These are phyloP conservation scores for Drosophila subsilvestris DNA, from an alignment of 2,888 invertebrate genomes.

Conservation along the genomic window DNA sequence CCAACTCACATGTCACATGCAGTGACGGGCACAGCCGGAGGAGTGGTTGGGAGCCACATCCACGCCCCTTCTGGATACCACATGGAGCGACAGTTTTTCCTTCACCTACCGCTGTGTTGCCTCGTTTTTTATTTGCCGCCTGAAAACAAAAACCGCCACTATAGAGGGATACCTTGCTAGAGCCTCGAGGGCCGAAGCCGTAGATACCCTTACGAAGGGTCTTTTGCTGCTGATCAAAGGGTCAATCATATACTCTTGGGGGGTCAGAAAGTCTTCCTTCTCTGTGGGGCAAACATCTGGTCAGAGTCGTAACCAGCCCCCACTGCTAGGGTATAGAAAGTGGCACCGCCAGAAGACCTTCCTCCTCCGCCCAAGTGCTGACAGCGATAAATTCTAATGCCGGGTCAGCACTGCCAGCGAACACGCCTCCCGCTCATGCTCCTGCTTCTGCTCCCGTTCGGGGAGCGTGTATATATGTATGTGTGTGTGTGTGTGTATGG, in stretches of 20 bases:
- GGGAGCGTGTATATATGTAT: conserved; percentile 3
- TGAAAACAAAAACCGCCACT: conserved; percentile 26
- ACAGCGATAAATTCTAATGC: conserved; percentile 79
- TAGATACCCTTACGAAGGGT: neutral
- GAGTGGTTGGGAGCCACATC: conserved; percentile 2
- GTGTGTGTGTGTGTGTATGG: conserved; percentile 15
- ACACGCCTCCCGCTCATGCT: conserved; percentile 52
- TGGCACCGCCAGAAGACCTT: conserved; percentile 1
- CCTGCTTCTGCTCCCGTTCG: neutral
- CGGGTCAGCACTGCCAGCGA: conserved; percentile 56
- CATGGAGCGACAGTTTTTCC: conserved; percentile 60
- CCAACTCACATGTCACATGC: conserved; percentile 66
- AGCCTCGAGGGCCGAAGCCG: neutral
- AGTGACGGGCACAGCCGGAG: conserved; percentile 21
- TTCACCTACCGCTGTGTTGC: neutral
- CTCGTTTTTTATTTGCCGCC: conserved; percentile 24
- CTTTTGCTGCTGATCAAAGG: neutral
- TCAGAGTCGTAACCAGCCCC: neutral
- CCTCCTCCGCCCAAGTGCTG: conserved; percentile 59
- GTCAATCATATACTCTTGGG: neutral
- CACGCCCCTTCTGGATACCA: conserved; percentile 33
- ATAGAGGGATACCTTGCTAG: neutral
- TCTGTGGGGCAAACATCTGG: neutral
- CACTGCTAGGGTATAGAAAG: neutral
- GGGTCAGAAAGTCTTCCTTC: neutral